A percentile compares a stretch with the other conserved stretches of the same genome.
Evolutionary conservation across 1,140 invertebrate genomes (phyloP).

Genomic region (Drosophila sp.): DNA sequence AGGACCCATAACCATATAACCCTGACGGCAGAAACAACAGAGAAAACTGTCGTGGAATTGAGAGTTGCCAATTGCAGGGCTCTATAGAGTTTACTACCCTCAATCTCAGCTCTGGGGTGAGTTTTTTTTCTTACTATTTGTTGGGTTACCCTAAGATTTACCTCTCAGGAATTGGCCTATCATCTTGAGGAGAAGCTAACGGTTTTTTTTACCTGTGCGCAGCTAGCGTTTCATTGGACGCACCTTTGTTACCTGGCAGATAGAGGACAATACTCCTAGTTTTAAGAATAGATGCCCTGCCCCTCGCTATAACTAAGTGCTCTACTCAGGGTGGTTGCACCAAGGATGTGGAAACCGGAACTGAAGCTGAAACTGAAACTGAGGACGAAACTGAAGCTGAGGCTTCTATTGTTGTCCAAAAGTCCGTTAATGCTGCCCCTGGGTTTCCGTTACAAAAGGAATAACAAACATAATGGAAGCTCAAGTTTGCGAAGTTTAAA

Average conservation of each 20-base stretch:
- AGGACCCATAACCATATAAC: constrained; percentile 30
- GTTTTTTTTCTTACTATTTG: constrained; percentile 35
- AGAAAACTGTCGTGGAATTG: not conserved
- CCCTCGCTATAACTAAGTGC: not conserved
- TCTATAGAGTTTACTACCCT: constrained; percentile 51
- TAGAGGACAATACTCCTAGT: not conserved
- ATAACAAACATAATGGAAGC: constrained; percentile 21
- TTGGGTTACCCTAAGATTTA: constrained; percentile 28
- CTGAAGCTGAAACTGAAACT: constrained; percentile 33
- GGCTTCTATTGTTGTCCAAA: constrained; percentile 28
- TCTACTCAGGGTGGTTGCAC: constrained; percentile 47
- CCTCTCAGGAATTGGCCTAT: constrained; percentile 58
- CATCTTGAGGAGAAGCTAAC: constrained; percentile 52
- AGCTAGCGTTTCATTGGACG: constrained; percentile 60
- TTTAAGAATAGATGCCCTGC: constrained; percentile 37
- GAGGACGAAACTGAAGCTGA: constrained; percentile 16
- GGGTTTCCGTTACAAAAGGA: constrained; percentile 44
- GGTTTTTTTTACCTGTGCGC: constrained; percentile 61
- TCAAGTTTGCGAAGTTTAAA: constrained; percentile 42
- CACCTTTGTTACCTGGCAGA: constrained; percentile 45
- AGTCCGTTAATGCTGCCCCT: constrained; percentile 27
- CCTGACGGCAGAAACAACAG: not conserved
- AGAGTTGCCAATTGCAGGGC: constrained; percentile 12
- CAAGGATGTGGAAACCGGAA: constrained; percentile 64
- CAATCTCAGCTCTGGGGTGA: constrained; percentile 44